phyloP scores from a whole-genome alignment of 2,888 invertebrate species.

The Ichneumon xanthorius region DNA sequence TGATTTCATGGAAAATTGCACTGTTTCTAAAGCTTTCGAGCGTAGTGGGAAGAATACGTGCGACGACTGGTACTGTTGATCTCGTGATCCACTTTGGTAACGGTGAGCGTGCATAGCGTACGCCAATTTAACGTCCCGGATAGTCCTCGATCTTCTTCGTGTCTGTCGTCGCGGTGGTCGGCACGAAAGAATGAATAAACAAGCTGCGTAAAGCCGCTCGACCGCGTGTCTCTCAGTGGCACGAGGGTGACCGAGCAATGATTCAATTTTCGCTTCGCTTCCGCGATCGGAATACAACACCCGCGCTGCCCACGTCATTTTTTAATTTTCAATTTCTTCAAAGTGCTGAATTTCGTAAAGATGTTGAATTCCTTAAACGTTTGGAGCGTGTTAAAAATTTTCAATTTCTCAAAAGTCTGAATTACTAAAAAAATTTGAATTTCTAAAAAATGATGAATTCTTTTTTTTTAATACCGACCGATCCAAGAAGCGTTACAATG shows the following conservation, averaged over 20 bases:
- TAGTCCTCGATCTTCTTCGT: constrained; percentile 40
- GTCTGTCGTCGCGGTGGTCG: constrained; percentile 33
- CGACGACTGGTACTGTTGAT: constrained; percentile 48
- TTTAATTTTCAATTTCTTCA: no score
- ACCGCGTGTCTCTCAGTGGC: constrained; percentile 42
- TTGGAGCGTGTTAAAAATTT: no score
- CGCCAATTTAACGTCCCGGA: constrained; percentile 37
- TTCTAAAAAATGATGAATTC: no score
- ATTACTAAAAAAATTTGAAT: no score
- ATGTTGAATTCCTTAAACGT: no score
- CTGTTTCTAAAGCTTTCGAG: constrained; percentile 4
- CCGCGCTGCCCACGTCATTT: constrained; percentile 4
- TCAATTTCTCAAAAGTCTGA: no score
- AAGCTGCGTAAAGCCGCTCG: constrained; percentile 23
- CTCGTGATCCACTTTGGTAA: constrained; percentile 62
- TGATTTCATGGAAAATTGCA: not conserved
- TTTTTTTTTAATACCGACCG: constrained; percentile 6
- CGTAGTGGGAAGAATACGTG: constrained; percentile 38
- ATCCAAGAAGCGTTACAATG: not conserved
- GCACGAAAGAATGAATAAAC: constrained; percentile 49
- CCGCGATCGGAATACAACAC: constrained; percentile 58
- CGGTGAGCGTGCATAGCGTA: constrained; percentile 56
- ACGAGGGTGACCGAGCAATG: constrained; percentile 60
- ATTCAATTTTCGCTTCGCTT: constrained; percentile 66
- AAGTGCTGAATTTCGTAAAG: no score